Base-by-base conservation (phyloP, 2,113 vertebrate species). In the Noturus placidus region DNA sequence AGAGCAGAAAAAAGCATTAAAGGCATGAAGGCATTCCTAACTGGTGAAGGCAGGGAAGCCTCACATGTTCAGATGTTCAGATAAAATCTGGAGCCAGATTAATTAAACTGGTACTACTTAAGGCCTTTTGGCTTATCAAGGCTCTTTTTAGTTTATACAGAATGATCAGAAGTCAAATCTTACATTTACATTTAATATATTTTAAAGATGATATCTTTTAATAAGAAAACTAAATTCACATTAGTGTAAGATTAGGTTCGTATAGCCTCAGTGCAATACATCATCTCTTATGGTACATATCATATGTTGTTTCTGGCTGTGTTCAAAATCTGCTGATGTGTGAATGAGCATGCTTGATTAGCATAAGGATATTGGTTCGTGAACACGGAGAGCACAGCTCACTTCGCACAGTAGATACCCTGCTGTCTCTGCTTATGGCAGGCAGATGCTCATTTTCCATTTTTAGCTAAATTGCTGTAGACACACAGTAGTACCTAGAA, bases 301-400 rank as follows among this genome's bases (percentile, higher is more conserved):
- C 83, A 87, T 46, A 79, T 69, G 86, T 86, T 87, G 85, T 63
- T 63, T 72, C 50, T 87, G 25, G 70, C 59, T 82, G 46, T n/a
- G 65, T 17, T 65, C 38, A 56, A 84, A 91, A 91, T 91, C 38
- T 67, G 91, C 92, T 91, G 92, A 92, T 89, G 57, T 72, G 81
- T 76, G 86, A 87, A 90, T 57, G 92, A 89, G 88, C 87, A 89
- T 65, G 77, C 89, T 91, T 93, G 90, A 93, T 94, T 92, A 93
- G 80, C 89, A 79, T 63, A 83, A 89, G 70, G 85, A 83, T 80
- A 85, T 90, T 86, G 87, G 89, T 25, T 89, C 90, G 90, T 87
- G 67, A 91, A 87, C 77, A 81, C 83, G 87, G 79, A 90, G 89
- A 86, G 54, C 77, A 83, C 69, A 52, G 79, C 88, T 90, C 91